Evolutionary conservation across 2,113 vertebrate genomes (phyloP).

Genomic region (human (Homo sapiens)): GRCh38 chr19:33056501-33057000

Average conservation of each 20-base stretch:
- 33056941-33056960: too few relatives aligned
- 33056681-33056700: not conserved
- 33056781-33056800: too few relatives aligned
- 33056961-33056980: too few relatives aligned
- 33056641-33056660: not conserved
- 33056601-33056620: not conserved
- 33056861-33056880: too few relatives aligned
- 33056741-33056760: not conserved
- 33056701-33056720: not conserved
- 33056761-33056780: too few relatives aligned
- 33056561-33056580: not conserved
- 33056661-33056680: not conserved
- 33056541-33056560: not conserved
- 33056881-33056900: too few relatives aligned
- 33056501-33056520: not conserved
- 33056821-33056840: too few relatives aligned
- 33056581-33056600: not conserved
- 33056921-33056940: too few relatives aligned
- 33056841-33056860: too few relatives aligned
- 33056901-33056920: too few relatives aligned
- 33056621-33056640: conserved; percentile 10
- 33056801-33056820: too few relatives aligned
- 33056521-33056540: not conserved
- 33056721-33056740: not conserved
- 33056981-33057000: too few relatives aligned